Evolutionary conservation across 2,888 invertebrate species (phyloP).

Genomic region (Agrotis clavis): DNA sequence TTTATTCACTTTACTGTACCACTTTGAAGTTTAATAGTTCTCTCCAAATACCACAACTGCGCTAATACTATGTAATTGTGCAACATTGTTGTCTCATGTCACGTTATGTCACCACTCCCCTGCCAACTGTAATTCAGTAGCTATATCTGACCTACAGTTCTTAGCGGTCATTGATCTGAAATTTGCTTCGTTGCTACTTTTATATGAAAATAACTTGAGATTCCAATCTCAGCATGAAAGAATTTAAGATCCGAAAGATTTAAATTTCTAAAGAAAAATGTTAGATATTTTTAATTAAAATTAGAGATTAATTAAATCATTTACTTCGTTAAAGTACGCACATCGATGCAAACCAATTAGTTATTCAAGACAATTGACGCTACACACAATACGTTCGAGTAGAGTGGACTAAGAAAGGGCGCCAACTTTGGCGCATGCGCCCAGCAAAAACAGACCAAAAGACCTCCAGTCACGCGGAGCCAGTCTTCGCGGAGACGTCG

Average conservation of each 20-base stretch:
- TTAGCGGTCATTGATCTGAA: background rate
- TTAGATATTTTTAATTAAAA: constrained; percentile 17
- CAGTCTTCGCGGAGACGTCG: constrained; percentile 81
- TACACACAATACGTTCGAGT: constrained; percentile 83
- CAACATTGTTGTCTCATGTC: constrained; percentile 45
- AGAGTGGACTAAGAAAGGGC: constrained; percentile 88
- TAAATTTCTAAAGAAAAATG: constrained; percentile 3
- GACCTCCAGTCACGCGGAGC: constrained; percentile 78
- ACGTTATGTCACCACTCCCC: constrained; percentile 28
- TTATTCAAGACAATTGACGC: constrained; percentile 87
- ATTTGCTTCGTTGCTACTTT: background rate
- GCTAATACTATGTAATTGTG: constrained; percentile 46
- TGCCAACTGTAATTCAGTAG: constrained; percentile 7
- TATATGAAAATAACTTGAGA: background rate
- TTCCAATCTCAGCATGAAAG: constrained; percentile 1
- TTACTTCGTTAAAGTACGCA: constrained; percentile 42
- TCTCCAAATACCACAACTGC: constrained; percentile 24
- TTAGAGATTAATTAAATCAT: constrained; percentile 37
- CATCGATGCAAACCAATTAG: constrained; percentile 80
- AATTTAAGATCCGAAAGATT: constrained; percentile 4
- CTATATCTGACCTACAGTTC: constrained; percentile 10
- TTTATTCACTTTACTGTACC: constrained; percentile 34
- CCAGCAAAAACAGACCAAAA: constrained; percentile 65
- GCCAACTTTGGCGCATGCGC: constrained; percentile 86
- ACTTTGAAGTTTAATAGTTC: constrained; percentile 49